phyloP scores from a whole-genome alignment of 2,888 invertebrate genomes.

The Chironomus riparius region DNA sequence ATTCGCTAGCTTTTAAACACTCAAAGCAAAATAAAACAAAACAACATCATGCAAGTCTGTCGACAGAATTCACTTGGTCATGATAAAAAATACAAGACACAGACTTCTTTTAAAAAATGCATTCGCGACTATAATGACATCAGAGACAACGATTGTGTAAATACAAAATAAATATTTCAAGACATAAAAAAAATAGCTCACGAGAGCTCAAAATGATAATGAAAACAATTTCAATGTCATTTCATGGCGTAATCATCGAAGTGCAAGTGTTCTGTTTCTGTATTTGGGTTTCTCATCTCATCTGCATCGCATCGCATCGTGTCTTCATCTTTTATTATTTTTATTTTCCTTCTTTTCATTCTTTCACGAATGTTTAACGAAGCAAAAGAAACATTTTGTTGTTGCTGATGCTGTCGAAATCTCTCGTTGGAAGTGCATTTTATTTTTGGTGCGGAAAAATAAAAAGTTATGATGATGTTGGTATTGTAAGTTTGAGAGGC shows the following conservation, averaged over 20 bases:
- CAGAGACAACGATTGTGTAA: too few relatives aligned
- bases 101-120: too few relatives aligned
- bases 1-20: too few relatives aligned
- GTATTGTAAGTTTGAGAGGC: too few relatives aligned
- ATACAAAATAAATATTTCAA: not conserved
- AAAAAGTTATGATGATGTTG: too few relatives aligned
- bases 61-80: not conserved
- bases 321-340: not conserved
- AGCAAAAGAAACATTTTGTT: not conserved
- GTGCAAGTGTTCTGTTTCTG: not conserved
- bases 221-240: slow-evolving; percentile 15
- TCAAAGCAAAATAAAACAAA: too few relatives aligned
- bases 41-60: too few relatives aligned
- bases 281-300: too few relatives aligned
- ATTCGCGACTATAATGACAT: too few relatives aligned
- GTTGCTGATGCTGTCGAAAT: too few relatives aligned
- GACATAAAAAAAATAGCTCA: not conserved
- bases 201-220: not conserved
- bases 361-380: not conserved
- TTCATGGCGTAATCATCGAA: not conserved
- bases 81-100: not conserved
- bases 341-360: not conserved
- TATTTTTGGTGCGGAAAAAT: not conserved
- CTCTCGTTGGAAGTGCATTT: not conserved
- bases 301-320: not conserved